phyloP scores from a whole-genome alignment of 2,113 vertebrate genomes.

The Oreochromis aureus region DNA sequence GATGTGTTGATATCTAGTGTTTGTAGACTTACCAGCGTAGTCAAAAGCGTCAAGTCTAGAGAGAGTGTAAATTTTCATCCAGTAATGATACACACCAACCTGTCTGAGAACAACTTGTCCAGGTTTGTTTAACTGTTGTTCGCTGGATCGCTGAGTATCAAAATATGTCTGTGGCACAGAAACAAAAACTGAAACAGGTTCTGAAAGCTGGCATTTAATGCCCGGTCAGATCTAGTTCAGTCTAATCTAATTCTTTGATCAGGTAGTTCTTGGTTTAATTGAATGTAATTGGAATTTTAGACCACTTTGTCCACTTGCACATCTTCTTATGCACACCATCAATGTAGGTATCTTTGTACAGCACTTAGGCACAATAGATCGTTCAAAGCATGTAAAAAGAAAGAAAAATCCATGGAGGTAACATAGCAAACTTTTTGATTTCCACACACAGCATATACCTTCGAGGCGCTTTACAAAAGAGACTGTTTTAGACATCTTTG shows the following conservation, averaged over 20 bases:
- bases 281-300: background rate
- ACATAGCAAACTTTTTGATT: background rate
- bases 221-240: background rate
- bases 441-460: background rate
- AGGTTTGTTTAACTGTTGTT: background rate
- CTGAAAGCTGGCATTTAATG: background rate
- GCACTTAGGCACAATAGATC: background rate
- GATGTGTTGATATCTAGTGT: background rate
- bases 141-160: background rate
- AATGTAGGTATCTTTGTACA: background rate
- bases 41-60: background rate
- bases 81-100: accelerated
- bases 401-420: accelerated
- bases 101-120: background rate
- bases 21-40: background rate
- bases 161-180: background rate
- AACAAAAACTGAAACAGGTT: background rate
- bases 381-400: accelerated
- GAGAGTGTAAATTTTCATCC: background rate
- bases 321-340: background rate
- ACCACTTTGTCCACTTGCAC: background rate
- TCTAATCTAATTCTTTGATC: background rate
- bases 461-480: background rate
- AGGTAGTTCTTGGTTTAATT: background rate
- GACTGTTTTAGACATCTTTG: background rate